A percentile compares a stretch with the other conserved stretches of the same genome.
Evolutionary conservation across 2,888 invertebrate species (phyloP).

Genomic region (Eupsilia transversa): DNA sequence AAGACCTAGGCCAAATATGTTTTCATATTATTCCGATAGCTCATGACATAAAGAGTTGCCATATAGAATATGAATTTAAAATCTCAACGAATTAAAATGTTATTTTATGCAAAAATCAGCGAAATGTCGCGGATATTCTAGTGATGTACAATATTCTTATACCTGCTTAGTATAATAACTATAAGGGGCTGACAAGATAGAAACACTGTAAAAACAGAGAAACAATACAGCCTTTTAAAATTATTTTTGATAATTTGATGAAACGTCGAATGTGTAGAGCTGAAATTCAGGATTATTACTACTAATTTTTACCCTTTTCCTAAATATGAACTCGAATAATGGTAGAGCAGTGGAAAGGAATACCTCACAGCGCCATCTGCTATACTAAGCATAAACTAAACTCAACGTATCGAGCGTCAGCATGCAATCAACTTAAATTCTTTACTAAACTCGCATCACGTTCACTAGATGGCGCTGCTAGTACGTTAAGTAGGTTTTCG

Average conservation of each 20-base stretch:
- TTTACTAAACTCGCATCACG: neutral
- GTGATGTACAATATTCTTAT: neutral
- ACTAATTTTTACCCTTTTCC: neutral
- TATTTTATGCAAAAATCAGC: too few species aligned
- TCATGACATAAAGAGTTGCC: too few species aligned
- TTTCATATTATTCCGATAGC: too few species aligned
- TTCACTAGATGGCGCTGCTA: slow-evolving; percentile 53
- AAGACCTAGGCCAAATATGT: too few species aligned
- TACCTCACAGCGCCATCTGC: slow-evolving; percentile 51
- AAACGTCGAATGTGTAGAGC: neutral
- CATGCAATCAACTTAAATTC: slow-evolving; percentile 17
- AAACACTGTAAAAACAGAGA: neutral
- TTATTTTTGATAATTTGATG: neutral
- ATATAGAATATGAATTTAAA: too few species aligned
- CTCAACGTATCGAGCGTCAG: neutral
- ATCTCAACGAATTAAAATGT: too few species aligned
- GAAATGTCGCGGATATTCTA: too few species aligned
- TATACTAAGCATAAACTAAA: slow-evolving; percentile 25
- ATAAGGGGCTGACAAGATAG: neutral
- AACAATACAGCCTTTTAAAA: neutral
- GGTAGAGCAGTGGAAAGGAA: neutral
- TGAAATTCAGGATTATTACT: neutral
- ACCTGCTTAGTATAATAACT: neutral
- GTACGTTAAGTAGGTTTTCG: neutral
- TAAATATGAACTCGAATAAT: slow-evolving; percentile 4